These are phyloP conservation scores for Cephalopterus ornatus DNA, from an alignment of 2,113 vertebrate genomes.

Conservation along the genomic window DNA sequence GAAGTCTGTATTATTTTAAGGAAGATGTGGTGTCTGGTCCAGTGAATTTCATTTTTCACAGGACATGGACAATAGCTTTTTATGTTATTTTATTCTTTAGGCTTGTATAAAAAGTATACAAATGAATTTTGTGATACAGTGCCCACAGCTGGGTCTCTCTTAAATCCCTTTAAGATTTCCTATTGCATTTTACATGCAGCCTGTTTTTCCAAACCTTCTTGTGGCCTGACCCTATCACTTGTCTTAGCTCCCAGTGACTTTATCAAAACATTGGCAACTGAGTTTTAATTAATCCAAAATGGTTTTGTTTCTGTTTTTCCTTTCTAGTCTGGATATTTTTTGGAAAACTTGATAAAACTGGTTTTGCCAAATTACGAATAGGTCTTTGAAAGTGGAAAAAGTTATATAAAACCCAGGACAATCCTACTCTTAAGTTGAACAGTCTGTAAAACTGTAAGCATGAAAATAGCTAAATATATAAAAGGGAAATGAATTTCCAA, in stretches of 20 bases:
- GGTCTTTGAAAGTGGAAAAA: background rate
- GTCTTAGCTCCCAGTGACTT: background rate
- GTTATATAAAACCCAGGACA: background rate
- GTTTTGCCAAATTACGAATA: background rate
- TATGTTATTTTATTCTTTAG: constrained; percentile 71
- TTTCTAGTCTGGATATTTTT: background rate
- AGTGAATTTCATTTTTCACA: constrained; percentile 69
- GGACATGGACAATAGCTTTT: constrained; percentile 74
- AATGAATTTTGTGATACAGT: background rate
- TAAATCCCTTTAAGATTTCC: background rate
- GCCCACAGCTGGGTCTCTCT: background rate
- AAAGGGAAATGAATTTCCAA: background rate
- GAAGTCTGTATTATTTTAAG: constrained; percentile 69
- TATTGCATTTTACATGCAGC: background rate
- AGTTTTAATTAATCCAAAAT: background rate
- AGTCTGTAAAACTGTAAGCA: background rate
- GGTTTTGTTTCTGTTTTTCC: background rate
- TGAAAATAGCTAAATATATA: background rate
- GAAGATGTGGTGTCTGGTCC: constrained; percentile 62
- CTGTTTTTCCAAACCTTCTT: background rate
- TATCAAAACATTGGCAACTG: background rate
- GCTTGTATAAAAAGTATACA: constrained; percentile 22
- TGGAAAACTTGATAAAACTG: background rate
- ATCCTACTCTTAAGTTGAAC: background rate
- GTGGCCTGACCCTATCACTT: background rate